phyloP scores from a whole-genome alignment of 2,888 invertebrate species.

The Odontocerum albicorne region DNA sequence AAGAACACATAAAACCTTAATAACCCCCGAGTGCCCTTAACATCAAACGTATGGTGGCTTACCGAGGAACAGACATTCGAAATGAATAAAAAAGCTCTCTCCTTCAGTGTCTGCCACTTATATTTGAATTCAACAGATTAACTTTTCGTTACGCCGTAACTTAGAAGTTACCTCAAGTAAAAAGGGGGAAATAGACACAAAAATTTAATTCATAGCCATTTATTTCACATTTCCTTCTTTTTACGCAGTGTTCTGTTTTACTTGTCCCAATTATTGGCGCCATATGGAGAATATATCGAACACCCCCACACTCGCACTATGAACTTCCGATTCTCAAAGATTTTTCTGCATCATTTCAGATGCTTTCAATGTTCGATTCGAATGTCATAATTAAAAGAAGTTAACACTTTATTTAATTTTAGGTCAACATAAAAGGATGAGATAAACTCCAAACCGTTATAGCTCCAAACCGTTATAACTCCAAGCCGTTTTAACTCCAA shows the following conservation, averaged over 20 bases:
- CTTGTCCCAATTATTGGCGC: not conserved
- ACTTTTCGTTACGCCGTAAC: too few relatives aligned
- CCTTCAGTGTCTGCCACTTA: not conserved
- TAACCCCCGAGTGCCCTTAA: not conserved
- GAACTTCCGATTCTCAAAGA: conserved; percentile 19
- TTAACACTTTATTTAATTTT: too few relatives aligned
- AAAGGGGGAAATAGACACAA: too few relatives aligned
- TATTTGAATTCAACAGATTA: too few relatives aligned
- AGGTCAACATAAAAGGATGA: too few relatives aligned
- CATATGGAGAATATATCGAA: conserved; percentile 11
- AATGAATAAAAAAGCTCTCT: conserved; percentile 18
- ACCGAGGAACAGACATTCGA: conserved; percentile 15
- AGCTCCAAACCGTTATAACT: too few relatives aligned
- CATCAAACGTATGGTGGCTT: conserved; percentile 20
- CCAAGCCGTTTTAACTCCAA: too few relatives aligned
- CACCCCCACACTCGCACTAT: conserved; percentile 11
- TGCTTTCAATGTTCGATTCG: conserved; percentile 7
- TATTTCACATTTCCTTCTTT: too few relatives aligned
- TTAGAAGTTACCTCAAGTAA: too few relatives aligned
- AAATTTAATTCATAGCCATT: too few relatives aligned
- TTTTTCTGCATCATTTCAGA: not conserved
- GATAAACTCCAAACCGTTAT: too few relatives aligned
- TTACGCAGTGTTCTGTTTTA: not conserved
- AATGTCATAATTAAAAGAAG: too few relatives aligned
- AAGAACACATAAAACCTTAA: conserved; percentile 10